Conservation (phyloP, 2,113 vertebrate species). For the Felis catus region DNA sequence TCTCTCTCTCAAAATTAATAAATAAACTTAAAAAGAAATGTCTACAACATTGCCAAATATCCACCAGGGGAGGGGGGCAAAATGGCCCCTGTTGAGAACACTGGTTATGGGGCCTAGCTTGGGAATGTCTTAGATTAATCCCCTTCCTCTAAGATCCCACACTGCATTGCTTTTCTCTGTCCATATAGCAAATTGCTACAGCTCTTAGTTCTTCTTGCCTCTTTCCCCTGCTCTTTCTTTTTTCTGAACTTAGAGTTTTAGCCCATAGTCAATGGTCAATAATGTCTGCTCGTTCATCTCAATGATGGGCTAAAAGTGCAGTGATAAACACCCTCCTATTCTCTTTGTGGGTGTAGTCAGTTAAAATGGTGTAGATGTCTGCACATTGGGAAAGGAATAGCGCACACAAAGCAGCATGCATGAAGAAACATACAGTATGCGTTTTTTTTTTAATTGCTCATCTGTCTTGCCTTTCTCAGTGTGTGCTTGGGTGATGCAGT, state of each 20-base stretch:
- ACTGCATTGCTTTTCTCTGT: not conserved
- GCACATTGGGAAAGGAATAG: not conserved
- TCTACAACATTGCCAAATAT: not conserved
- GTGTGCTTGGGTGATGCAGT: not conserved
- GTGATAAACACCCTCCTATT: not conserved
- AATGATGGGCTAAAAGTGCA: not conserved
- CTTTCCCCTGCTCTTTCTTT: not conserved
- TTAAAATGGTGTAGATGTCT: not conserved
- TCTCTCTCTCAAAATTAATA: too few relatives aligned
- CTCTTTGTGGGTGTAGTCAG: not conserved
- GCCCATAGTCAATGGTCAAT: not conserved
- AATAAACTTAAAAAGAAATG: too few relatives aligned
- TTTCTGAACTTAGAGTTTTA: not conserved
- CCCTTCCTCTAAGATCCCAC: not conserved
- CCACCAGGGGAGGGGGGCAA: not conserved
- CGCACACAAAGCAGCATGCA: accelerated
- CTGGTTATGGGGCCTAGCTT: not conserved
- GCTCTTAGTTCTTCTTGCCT: not conserved
- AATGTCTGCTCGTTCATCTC: not conserved
- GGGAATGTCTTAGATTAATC: not conserved
- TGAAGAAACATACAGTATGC: not conserved
- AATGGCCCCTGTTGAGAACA: accelerated
- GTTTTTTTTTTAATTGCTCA: not conserved
- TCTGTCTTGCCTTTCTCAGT: not conserved
- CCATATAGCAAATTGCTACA: not conserved